Base-by-base conservation (phyloP, 2,888 invertebrate species). In the Cotesia congregata region DNA sequence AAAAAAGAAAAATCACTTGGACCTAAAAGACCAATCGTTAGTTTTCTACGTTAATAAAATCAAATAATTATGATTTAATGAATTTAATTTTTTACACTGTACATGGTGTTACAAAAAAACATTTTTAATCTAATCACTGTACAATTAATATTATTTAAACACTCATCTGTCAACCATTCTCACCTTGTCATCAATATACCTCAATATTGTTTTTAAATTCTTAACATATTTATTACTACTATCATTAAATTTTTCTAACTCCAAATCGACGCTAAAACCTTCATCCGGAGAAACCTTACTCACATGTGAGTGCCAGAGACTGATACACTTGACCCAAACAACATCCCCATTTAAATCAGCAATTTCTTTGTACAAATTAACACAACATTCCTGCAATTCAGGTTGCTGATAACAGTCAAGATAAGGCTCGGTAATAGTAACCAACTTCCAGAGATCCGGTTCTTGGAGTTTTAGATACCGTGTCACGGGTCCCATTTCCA, bases 381-480 rank as follows among this genome's bases (percentile, higher is more conserved):
- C 86, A 2, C 93, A 92, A 38, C 90, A 88, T 67, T 86, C 85
- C 93, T 93, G 87, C 78, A 94, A 88, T 1, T 91, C 91, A 76
- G 90, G 89, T 15, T 94, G 93, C 85, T 94, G 94, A 76, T 91
- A 90, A 75, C 89, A 88, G 78, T 91, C 92, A 39, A 94, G 89
- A 86, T 94, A 94, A 0, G 88, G 83, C 15, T 90, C 86, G 9
- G 90, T 90, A 6, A 90, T 87, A 1, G 82, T 82, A 85, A 93
- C 89, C 17, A 92, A 87, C 0, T 86, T 85, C 78, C 88, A 86
- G 40, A 92, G 84, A 30, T 88, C 83, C 1, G 86, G 85, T 72
- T 91, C 92, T 1, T 87, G 86, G 7, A 93, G 84, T 75, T 88
- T 88, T 78, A 94, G 87, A 83, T 92, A 85, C 0, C 83, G 85